Conservation (phyloP, 1,140 invertebrate genomes). For the Macrobrachium rosenbergii region DNA sequence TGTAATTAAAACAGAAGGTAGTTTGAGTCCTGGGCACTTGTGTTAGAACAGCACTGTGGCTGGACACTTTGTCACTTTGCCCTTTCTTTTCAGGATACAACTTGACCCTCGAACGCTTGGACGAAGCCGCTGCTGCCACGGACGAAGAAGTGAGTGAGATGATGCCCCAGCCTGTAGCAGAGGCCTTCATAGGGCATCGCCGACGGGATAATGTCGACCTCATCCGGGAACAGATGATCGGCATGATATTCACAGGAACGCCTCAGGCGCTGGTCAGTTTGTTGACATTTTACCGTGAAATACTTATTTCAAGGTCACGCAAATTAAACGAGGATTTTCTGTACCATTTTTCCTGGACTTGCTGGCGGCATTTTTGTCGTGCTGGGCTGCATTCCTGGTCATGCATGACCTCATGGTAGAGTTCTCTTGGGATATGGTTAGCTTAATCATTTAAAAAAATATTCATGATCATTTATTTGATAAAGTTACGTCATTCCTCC, state of each 20-base stretch:
- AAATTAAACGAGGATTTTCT: no score
- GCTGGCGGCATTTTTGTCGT: no score
- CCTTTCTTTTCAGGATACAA: conserved; percentile 46
- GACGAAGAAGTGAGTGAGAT: conserved; percentile 56
- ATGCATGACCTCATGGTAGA: no score
- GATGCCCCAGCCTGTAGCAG: conserved; percentile 60
- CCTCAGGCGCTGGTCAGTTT: conserved; percentile 54
- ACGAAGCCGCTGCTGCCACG: conserved; percentile 41
- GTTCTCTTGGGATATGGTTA: no score
- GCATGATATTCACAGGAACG: conserved; percentile 59
- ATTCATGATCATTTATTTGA: no score
- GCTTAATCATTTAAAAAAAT: no score
- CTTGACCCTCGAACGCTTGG: conserved; percentile 50
- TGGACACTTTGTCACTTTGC: not conserved
- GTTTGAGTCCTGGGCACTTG: not conserved
- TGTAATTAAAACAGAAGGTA: not conserved
- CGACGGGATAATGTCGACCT: conserved; percentile 45
- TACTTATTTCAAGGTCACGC: not conserved
- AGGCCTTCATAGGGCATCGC: conserved; percentile 57
- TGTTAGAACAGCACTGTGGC: not conserved
- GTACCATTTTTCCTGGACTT: not conserved
- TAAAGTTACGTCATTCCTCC: no score
- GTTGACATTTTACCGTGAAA: no score
- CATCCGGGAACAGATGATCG: conserved; percentile 59
- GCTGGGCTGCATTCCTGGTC: no score